A percentile compares a stretch with the other conserved stretches of the same genome.
Conservation (phyloP, 37 sponge, comb jelly and placozoan species). For the Beroe ovata region DNA sequence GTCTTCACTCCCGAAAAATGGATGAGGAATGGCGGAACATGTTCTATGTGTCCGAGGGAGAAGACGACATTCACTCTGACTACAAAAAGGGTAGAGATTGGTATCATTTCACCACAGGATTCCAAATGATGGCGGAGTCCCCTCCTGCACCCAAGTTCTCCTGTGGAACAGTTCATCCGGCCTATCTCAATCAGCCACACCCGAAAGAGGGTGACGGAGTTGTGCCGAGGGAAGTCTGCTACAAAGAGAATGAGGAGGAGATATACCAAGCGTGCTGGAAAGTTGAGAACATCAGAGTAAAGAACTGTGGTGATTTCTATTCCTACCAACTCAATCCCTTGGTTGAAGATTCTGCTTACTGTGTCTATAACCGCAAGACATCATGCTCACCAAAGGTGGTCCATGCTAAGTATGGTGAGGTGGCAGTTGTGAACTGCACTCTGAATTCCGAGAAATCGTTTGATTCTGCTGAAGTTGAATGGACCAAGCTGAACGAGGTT, state of each 20-base stretch:
- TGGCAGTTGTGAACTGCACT: conserved; percentile 65
- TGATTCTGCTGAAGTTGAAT: conserved; percentile 49
- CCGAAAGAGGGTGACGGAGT: conserved; percentile 23
- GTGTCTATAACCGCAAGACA: conserved; percentile 66
- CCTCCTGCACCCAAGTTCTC: conserved; percentile 55
- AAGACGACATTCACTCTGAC: conserved; percentile 42
- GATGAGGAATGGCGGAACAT: conserved; percentile 67
- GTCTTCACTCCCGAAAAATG: background rate
- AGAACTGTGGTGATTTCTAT: conserved; percentile 66
- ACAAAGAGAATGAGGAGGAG: conserved; percentile 56
- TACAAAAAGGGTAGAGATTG: conserved; percentile 59
- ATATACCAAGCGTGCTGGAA: conserved; percentile 20
- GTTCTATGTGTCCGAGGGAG: conserved; percentile 34
- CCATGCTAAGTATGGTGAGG: conserved; percentile 56
- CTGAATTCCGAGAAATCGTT: conserved; percentile 61
- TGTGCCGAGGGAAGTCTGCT: conserved; percentile 39
- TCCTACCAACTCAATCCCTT: conserved; percentile 51
- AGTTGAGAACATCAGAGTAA: conserved; percentile 57
- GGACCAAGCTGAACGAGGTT: conserved; percentile 1
- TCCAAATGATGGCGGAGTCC: conserved; percentile 63
- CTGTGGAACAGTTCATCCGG: conserved; percentile 36
- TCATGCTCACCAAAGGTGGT: conserved; percentile 32
- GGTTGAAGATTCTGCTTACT: conserved; percentile 36
- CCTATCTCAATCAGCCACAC: conserved; percentile 51
- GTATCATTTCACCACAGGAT: conserved; percentile 55